Evolutionary conservation across 2,113 vertebrate species (phyloP).

Genomic region (Cyanocitta stelleri): DNA sequence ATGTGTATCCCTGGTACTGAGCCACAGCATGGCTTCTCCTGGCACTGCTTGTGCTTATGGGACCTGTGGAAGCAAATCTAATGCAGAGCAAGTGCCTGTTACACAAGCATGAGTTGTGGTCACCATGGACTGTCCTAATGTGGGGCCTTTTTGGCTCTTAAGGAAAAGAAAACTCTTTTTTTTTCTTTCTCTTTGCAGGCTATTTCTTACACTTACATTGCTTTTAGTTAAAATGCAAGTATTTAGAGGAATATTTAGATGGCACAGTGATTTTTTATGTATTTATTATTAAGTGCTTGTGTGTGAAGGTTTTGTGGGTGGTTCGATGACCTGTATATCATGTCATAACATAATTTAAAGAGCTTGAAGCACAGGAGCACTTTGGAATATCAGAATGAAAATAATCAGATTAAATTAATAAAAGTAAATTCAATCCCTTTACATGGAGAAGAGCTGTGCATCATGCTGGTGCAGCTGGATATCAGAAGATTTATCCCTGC

Average conservation of each 20-base stretch:
- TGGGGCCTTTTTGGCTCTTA: not conserved
- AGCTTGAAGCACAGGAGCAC: not conserved
- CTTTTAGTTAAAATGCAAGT: not conserved
- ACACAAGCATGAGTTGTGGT: accelerated
- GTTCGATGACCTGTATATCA: not conserved
- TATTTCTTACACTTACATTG: not conserved
- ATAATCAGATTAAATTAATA: not conserved
- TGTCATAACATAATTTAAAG: not conserved
- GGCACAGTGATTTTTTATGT: not conserved
- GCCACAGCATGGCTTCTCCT: not conserved
- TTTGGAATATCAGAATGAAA: not conserved
- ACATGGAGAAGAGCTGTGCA: not conserved
- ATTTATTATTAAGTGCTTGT: not conserved
- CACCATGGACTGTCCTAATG: not conserved
- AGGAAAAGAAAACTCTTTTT: not conserved
- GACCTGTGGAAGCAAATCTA: not conserved
- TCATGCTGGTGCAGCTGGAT: not conserved
- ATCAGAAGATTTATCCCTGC: not conserved
- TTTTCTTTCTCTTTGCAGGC: not conserved
- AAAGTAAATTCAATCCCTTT: not conserved
- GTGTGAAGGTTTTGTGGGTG: not conserved
- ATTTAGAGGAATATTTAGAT: not conserved
- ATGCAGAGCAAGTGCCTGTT: not conserved
- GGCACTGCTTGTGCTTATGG: not conserved
- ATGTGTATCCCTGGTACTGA: not conserved